Base-by-base conservation (phyloP, 2,888 invertebrate genomes). In the Drosophila cracens region DNA sequence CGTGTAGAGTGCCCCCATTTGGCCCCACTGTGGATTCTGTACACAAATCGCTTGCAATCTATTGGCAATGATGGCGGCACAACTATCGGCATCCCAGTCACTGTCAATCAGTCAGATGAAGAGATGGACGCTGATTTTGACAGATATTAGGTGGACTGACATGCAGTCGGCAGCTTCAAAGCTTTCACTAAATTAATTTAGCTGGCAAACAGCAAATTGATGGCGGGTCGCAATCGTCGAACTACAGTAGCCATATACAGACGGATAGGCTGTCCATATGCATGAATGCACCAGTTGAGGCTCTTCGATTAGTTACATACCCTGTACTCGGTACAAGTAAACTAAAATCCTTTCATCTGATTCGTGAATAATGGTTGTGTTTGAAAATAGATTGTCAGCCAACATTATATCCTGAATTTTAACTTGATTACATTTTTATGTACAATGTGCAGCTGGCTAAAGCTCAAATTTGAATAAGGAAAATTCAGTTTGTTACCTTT, bases 161-260 rank as follows among this genome's bases (percentile, higher is more conserved):
- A 69, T 77, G 63, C 78, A 74, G 63, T 58, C 57, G 70, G 59
- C 59, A 75, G 53, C 64, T 76, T 76, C 76, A 76, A 82, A 81
- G 86, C 85, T 74, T 76, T 81, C 81, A 84, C 89, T 89, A 90
- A 88, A 88, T 88, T 87, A 89, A 88, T 90, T 88, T 83, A 79
- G 78, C 87, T 78, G 74, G 74, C 85, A 83, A 84, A 87, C 85
- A 87, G 73, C 69, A 74, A 89, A 88, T 79, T 79, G 90, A 75
- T 81, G 79, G 75, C 58, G 21, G 0, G 21, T 21, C 21, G 21
- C 21, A 21, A 21, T 21, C 21, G 21, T 51, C 34, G 40, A 65
- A 58, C 46, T 60, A 25, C 53, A 53, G 46, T 36, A 49, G 49
- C 56, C 62, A 56, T 51, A 54, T 56, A 49, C 40, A 57, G 52